Conservation (phyloP, 2,113 vertebrate species). For the Glaucomys volans region DNA sequence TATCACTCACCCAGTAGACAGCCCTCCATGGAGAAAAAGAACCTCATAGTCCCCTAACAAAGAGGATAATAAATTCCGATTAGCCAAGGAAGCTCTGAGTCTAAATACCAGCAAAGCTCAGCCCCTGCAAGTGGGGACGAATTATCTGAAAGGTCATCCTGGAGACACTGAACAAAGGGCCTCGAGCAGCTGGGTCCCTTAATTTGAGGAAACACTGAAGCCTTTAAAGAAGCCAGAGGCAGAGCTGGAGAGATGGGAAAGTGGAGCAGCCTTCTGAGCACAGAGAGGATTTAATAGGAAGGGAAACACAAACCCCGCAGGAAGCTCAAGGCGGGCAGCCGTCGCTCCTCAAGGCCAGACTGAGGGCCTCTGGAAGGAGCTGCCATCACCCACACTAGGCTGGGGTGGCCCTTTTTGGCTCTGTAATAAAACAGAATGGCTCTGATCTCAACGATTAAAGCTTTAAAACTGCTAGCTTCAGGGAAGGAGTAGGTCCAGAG, state of each 20-base stretch:
- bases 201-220: conserved; percentile 85
- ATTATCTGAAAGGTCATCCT: conserved; percentile 88
- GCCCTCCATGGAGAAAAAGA: conserved; percentile 83
- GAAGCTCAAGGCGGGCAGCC: conserved; percentile 69
- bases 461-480: conserved; percentile 85
- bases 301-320: conserved; percentile 76
- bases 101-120: conserved; percentile 86
- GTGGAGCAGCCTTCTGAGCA: conserved; percentile 74
- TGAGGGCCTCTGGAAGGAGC: conserved; percentile 82
- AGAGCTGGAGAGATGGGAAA: conserved; percentile 77
- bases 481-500: conserved; percentile 82
- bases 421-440: conserved; percentile 85
- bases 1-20: conserved; percentile 87
- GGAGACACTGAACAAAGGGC: conserved; percentile 86
- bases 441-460: conserved; percentile 88
- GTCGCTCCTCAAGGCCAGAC: conserved; percentile 75
- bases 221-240: conserved; percentile 80
- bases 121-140: conserved; percentile 82
- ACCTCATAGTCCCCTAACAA: conserved; percentile 83
- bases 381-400: conserved; percentile 79
- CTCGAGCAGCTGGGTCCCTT: conserved; percentile 81
- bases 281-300: conserved; percentile 84
- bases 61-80: conserved; percentile 88
- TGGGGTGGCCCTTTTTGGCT: conserved; percentile 84
- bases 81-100: conserved; percentile 85